Percentiles rank a stretch among this genome's conserved stretches.
Conservation (phyloP, 2,888 invertebrate genomes). For the Epicampocera succincta region DNA sequence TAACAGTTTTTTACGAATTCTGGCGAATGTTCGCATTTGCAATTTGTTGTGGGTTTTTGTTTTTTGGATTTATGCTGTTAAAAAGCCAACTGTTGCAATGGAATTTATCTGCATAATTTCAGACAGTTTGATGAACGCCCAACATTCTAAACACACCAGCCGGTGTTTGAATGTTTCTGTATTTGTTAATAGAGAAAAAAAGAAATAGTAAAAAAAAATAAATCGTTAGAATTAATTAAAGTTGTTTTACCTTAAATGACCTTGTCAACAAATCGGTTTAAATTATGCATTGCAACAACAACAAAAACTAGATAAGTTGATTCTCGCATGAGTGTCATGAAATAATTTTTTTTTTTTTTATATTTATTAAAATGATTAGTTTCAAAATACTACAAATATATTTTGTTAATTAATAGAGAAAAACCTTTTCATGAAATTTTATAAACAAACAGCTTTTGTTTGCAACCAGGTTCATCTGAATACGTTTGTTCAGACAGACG, state of each 20-base stretch:
- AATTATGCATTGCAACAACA: not conserved
- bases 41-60: too few species aligned
- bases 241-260: constrained; percentile 41
- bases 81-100: too few species aligned
- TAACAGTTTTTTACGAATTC: too few species aligned
- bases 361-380: not conserved
- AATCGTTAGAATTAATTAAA: not conserved
- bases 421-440: constrained; percentile 11
- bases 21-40: too few species aligned
- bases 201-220: not conserved
- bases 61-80: too few species aligned
- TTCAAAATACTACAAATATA: not conserved
- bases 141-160: not conserved
- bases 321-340: constrained; percentile 18
- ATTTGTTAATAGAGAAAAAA: not conserved
- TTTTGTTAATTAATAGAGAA: not conserved
- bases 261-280: constrained; percentile 34
- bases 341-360: constrained; percentile 8
- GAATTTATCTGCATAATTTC: too few species aligned
- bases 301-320: constrained; percentile 8
- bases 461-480: not conserved
- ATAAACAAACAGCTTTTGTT: constrained; percentile 11
- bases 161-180: too few species aligned
- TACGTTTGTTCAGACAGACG: not conserved
- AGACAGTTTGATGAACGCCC: not conserved